Base-by-base conservation (phyloP, 2,113 vertebrate genomes). In the Planiliza haematocheilus region DNA sequence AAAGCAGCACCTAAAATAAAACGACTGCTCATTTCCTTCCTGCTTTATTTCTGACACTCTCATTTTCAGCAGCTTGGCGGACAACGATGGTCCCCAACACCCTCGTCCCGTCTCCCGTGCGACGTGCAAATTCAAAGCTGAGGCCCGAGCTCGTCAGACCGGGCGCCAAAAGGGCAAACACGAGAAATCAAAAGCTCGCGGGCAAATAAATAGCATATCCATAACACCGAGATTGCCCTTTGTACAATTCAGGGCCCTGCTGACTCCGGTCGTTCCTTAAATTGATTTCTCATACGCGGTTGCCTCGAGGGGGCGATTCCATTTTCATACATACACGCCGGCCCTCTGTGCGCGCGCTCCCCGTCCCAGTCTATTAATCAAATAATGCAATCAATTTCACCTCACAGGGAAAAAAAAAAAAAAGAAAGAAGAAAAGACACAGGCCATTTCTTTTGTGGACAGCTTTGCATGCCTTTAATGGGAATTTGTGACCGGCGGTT, bases 281-380 rank as follows among this genome's bases (percentile, higher is more conserved):
- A 93, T 92, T 91, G 90, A 92, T 92, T 91, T 89, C 84, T 90
- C 86, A 79, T 76, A 85, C 48, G 57, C 74, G 37, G 72, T 65
- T 62, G 89, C 90, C 91, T 88, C 78, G 14, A 67, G 80, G 84
- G 90, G 75, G 45, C 60, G 62, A 91, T 91, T 91, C 75, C 80
- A 88, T 86, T 86, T 87, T 87, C 86, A 89, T 86, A 87, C 59
- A 85, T 66, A 71, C 81, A 53, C 77, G 24, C 24, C 13, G 84
- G 58, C 68, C 67, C 77, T 74, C 51, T 63, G 49, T 77, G 39
- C 53, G 71, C 70, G 71, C 20, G 34, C 73, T 73, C 81, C 21
- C 61, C 8, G 20, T 80, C 76, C 70, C 0, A 53, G 66, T 84
- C 78, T 83, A 90, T 91, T 90, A 87, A 88, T 91, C 88, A 88